Evolutionary conservation across 2,888 invertebrate species (phyloP).

Genomic region (Diarsia dahlii): DNA sequence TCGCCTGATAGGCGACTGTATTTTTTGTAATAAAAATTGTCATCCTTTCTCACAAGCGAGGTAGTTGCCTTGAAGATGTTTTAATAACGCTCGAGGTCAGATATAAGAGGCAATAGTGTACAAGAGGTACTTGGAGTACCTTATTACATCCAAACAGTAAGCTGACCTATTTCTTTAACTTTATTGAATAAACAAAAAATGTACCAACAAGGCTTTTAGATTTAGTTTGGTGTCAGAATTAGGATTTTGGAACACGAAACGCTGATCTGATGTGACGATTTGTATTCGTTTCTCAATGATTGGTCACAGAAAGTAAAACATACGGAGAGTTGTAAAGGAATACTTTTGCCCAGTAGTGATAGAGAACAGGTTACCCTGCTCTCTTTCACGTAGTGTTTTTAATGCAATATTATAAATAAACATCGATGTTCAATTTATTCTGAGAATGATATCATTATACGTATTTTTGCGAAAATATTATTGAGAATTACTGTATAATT

Average conservation of each 20-base stretch:
- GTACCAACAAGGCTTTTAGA: background rate
- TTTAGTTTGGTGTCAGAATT: background rate
- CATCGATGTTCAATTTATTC: background rate
- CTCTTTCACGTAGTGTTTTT: too few relatives aligned
- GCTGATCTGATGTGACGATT: too few relatives aligned
- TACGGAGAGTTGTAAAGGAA: background rate
- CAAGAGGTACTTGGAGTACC: slow-evolving; percentile 24
- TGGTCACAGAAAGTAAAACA: background rate
- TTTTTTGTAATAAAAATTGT: background rate
- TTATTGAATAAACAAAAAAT: slow-evolving; percentile 21
- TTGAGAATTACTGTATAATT: too few relatives aligned
- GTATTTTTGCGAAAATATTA: too few relatives aligned
- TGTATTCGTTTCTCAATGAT: too few relatives aligned
- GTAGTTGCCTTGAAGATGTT: slow-evolving; percentile 12
- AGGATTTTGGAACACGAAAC: background rate
- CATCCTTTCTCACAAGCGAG: background rate
- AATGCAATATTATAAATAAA: too few relatives aligned
- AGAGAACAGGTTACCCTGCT: background rate
- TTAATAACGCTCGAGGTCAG: slow-evolving; percentile 28
- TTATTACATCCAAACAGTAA: slow-evolving; percentile 27
- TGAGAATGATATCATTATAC: background rate
- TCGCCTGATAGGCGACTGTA: background rate
- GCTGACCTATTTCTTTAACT: slow-evolving; percentile 12
- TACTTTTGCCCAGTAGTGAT: background rate
- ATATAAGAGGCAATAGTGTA: slow-evolving; percentile 25